Evolutionary conservation across 1,140 invertebrate genomes (phyloP).

Genomic region (Diorhabda carinulata): DNA sequence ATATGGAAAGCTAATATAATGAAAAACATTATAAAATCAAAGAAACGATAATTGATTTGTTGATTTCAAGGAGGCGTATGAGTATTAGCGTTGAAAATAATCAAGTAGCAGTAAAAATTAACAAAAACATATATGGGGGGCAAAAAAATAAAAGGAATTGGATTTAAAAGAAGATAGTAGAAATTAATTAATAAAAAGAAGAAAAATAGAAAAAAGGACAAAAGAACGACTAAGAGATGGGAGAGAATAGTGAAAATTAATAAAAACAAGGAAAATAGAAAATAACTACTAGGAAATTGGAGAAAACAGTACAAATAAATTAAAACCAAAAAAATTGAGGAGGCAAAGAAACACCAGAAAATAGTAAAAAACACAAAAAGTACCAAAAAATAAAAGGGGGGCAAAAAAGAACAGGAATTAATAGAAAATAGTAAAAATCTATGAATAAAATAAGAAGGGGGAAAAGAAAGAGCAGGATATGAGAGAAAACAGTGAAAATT

Average conservation of each 20-base stretch:
- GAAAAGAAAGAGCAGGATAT: neutral
- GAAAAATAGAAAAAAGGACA: neutral
- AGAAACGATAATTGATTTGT: neutral
- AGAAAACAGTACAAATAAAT: too few relatives aligned
- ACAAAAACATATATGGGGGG: neutral
- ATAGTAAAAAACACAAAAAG: neutral
- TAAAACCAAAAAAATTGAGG: too few relatives aligned
- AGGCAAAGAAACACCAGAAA: neutral
- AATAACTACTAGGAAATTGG: too few relatives aligned
- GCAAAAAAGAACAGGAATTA: neutral
- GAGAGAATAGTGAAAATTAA: neutral
- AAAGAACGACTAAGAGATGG: neutral
- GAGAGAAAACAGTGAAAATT: neutral
- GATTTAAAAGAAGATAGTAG: neutral
- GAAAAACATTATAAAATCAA: conserved; percentile 16
- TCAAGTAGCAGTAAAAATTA: neutral
- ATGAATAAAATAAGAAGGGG: neutral
- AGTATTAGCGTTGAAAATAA: too few relatives aligned
- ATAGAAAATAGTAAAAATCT: neutral
- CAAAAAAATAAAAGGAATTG: neutral
- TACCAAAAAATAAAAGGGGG: neutral
- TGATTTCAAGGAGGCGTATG: too few relatives aligned
- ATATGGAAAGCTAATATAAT: conserved; percentile 20
- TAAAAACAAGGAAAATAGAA: too few relatives aligned
- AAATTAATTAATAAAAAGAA: neutral